These are phyloP conservation scores for Microchirus variegatus DNA, from an alignment of 2,797 vertebrate species.

Conservation along the genomic window DNA sequence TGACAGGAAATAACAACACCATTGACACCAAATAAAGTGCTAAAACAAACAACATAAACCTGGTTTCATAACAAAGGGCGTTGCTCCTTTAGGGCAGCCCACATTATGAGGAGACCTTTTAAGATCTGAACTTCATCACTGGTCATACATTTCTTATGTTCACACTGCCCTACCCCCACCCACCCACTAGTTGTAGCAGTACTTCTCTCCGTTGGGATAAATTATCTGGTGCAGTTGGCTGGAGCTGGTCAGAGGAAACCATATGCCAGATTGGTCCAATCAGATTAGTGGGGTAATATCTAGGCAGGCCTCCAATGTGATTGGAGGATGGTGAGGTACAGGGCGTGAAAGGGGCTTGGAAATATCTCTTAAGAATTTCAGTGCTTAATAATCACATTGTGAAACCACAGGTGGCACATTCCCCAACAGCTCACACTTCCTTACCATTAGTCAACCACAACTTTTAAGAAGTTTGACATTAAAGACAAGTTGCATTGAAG, in stretches of 20 bases:
- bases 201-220: constrained; percentile 28
- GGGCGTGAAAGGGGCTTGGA: constrained; percentile 34
- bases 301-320: constrained; percentile 53
- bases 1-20: too few relatives aligned
- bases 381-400: constrained; percentile 30
- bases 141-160: constrained; percentile 73
- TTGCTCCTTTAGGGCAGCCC: constrained; percentile 49
- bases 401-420: constrained; percentile 4
- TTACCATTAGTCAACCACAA: constrained; percentile 1
- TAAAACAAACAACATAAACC: constrained; percentile 5
- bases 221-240: constrained; percentile 25
- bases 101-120: constrained; percentile 56
- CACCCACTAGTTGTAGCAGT: constrained; percentile 16
- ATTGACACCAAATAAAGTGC: too few relatives aligned
- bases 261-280: constrained; percentile 62
- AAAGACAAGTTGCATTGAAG: not conserved
- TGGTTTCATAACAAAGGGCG: constrained; percentile 50
- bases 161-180: constrained; percentile 18
- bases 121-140: constrained; percentile 67
- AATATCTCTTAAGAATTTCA: constrained; percentile 50
- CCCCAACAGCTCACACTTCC: constrained; percentile 23
- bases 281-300: constrained; percentile 63
- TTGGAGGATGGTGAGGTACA: constrained; percentile 37
- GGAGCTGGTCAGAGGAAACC: constrained; percentile 35
- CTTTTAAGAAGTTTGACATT: not conserved